Percentiles rank a stretch among this genome's conserved stretches.
Evolutionary conservation across 37 sponge, comb jelly and placozoan species (phyloP).

Genomic region (Beroe ovata): DNA sequence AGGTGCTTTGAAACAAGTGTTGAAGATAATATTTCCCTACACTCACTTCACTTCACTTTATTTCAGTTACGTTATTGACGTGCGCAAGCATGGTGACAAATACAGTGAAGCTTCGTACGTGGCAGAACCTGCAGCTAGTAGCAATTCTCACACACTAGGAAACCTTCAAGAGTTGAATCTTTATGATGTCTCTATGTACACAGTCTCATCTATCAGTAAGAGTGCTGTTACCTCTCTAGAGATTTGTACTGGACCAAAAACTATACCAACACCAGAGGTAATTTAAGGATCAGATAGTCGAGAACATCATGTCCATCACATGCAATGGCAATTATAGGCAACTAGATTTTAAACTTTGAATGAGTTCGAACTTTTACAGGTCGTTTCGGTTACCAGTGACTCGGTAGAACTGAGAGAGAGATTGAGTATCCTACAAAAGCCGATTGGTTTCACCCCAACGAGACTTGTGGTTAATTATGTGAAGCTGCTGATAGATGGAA

Average conservation of each 20-base stretch:
- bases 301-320: not conserved
- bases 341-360: no score
- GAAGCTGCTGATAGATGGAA: not conserved
- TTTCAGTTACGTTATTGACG: slow-evolving; percentile 13
- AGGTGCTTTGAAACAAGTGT: no score
- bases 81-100: slow-evolving; percentile 5
- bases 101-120: not conserved
- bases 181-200: slow-evolving; percentile 7
- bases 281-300: not conserved
- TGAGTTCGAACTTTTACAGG: no score
- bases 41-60: no score
- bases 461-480: not conserved
- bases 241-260: not conserved
- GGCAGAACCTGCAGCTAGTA: no score
- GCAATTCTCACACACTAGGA: no score
- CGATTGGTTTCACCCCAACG: not conserved
- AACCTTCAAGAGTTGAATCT: no score
- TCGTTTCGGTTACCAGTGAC: not conserved
- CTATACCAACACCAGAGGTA: slow-evolving; percentile 32
- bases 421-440: not conserved
- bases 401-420: slow-evolving; percentile 8
- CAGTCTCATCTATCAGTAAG: not conserved
- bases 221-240: not conserved
- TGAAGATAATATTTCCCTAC: no score
- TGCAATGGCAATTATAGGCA: not conserved